Evolutionary conservation across 2,888 invertebrate species (phyloP).

Genomic region (Automeris io): DNA sequence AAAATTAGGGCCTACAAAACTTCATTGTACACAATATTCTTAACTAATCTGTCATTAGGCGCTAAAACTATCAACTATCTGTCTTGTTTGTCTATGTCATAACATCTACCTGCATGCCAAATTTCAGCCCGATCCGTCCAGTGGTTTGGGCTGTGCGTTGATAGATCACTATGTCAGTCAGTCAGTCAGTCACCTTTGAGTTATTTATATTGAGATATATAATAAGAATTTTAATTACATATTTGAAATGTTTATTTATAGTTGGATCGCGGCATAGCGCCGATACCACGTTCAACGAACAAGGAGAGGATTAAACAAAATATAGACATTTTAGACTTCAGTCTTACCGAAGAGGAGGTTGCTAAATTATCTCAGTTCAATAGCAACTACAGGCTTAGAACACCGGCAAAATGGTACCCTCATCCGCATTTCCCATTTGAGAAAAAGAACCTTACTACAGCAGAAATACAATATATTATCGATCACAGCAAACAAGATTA

Average conservation of each 20-base stretch:
- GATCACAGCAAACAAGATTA: slow-evolving; percentile 54
- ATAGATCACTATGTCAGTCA: too few species aligned
- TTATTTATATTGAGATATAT: too few species aligned
- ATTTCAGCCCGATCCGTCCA: too few species aligned
- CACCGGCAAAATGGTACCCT: slow-evolving; percentile 55
- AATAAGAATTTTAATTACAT: too few species aligned
- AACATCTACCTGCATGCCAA: too few species aligned
- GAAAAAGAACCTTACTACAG: slow-evolving; percentile 49
- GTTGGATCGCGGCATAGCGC: slow-evolving; percentile 74
- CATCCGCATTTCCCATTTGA: slow-evolving; percentile 62
- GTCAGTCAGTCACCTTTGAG: too few species aligned
- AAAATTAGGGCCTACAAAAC: too few species aligned
- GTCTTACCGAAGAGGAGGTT: slow-evolving; percentile 68
- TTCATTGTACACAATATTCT: too few species aligned
- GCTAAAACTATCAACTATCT: too few species aligned
- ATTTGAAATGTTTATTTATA: slow-evolving; percentile 28
- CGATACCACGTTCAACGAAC: slow-evolving; percentile 79
- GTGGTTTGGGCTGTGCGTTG: too few species aligned
- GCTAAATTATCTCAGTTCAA: slow-evolving; percentile 69
- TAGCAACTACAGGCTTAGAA: slow-evolving; percentile 54
- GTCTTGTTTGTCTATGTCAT: too few species aligned
- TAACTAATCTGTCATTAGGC: too few species aligned
- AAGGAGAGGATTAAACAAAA: slow-evolving; percentile 73
- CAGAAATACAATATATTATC: slow-evolving; percentile 46
- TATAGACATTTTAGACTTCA: slow-evolving; percentile 76